Evolutionary conservation across 1,140 invertebrate species (phyloP), one percentile per base, ranked within the genome.

Genomic region (Elysia chlorotica): DNA sequence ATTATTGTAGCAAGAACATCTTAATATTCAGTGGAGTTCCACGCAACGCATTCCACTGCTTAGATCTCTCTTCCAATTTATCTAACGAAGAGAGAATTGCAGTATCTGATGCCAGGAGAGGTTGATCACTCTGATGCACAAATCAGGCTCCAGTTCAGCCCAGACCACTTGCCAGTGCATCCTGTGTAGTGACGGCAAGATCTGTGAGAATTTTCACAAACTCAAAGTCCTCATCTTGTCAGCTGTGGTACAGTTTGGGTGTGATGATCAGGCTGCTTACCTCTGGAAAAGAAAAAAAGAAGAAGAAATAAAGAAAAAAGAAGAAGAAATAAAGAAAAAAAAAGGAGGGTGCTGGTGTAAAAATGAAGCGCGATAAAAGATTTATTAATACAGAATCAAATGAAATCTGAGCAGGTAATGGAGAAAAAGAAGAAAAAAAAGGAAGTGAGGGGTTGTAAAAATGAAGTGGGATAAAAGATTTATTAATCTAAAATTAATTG

Each of bases 241-340:
- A 73, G 53, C 63, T 53, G n/a, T 53, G 30, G 54, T 56, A 57
- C 30, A 62, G 30, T 63, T 56, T 63, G 17, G 71, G 48, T 53
- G 56, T 21, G 4, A 53, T 53, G 23, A 68, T 68, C 17, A 68
- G 33, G 31, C 56, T 68, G 31, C 23, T 56, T 14, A 68, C 66
- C 17, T 68, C 54, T 65, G 53, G 67, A 35, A 73, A 28, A 19
- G 3, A 54, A 41, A 54, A 28, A 72, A 48, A 33, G 23, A 53
- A 68, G 5, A 56, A 3, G 6, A n/a, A 25, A n/a, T 6, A 3
- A 3, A 41, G 19, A 14, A 25, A 38, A 38, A 17, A 41, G 10
- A 5, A 66, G 37, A 17, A 66, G 3, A 28, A 25, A 6, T 38
- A 30, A 31, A 6, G 17, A 10, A 63, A 63, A 28, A 30, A 25